Conservation (phyloP, 2,888 invertebrate species). For the Xiphydria camelus region DNA sequence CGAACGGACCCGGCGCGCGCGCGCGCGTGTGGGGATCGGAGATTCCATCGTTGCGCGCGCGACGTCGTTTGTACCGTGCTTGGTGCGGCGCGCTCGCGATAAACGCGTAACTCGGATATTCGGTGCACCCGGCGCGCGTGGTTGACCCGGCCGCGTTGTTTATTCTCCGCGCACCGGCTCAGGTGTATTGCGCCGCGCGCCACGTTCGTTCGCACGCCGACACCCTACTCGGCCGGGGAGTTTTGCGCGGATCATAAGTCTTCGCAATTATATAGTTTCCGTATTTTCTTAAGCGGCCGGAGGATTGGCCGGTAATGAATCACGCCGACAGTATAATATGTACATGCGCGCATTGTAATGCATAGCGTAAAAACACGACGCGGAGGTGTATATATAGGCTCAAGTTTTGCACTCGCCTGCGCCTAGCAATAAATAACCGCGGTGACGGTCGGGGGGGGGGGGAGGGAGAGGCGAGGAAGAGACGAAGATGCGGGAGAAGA, state of each 20-base stretch:
- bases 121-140: no score
- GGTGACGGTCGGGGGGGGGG: conserved; percentile 27
- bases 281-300: conserved; percentile 46
- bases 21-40: no score
- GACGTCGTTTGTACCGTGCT: no score
- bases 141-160: no score
- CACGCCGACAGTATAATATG: conserved; percentile 37
- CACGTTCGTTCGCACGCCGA: no score
- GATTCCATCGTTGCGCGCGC: no score
- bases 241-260: conserved; percentile 44
- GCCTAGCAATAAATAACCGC: conserved; percentile 46
- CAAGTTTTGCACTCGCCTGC: conserved; percentile 20
- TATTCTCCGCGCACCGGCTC: no score
- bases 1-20: conserved; percentile 11
- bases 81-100: no score
- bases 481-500: conserved; percentile 11
- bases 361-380: conserved; percentile 32
- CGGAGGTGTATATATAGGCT: neutral
- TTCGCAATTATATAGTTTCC: conserved; percentile 53
- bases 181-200: no score
- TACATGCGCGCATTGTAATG: conserved; percentile 40
- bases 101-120: no score
- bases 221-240: no score
- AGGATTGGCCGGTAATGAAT: conserved; percentile 48
- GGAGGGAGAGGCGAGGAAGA: conserved; percentile 14